These are phyloP conservation scores for Campoletis sonorensis DNA, from an alignment of 1,140 invertebrate genomes.

Conservation along the genomic window DNA sequence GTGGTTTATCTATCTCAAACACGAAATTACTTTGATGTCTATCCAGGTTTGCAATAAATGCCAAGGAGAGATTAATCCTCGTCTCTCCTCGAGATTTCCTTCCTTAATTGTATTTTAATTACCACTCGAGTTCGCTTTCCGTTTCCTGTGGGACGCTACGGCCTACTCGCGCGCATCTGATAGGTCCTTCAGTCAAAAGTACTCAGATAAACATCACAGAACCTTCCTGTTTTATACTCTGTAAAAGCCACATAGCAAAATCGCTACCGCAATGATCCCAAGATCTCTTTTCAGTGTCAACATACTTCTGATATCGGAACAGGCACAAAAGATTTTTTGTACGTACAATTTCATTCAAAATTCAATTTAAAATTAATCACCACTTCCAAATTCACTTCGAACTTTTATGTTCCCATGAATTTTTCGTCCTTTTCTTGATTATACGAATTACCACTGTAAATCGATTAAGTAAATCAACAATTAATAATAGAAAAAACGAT, in stretches of 20 bases:
- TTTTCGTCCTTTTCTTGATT: background rate
- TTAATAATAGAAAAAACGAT: too few species aligned
- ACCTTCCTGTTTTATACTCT: background rate
- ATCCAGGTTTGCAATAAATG: constrained; percentile 18
- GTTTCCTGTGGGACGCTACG: background rate
- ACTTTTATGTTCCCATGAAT: background rate
- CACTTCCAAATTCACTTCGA: background rate
- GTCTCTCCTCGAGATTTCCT: constrained; percentile 19
- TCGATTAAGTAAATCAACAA: too few species aligned
- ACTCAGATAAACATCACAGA: constrained; percentile 18
- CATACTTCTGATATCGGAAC: background rate
- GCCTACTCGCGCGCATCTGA: constrained; percentile 2
- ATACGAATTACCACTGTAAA: too few species aligned
- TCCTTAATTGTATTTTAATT: constrained; percentile 37
- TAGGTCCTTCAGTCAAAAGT: constrained; percentile 2
- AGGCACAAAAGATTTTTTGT: background rate
- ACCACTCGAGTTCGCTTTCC: constrained; percentile 19
- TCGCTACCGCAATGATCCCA: background rate
- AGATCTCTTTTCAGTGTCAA: background rate
- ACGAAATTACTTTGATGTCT: constrained; percentile 15
- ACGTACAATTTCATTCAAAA: too few species aligned
- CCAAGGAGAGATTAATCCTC: constrained; percentile 30
- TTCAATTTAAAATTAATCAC: too few species aligned
- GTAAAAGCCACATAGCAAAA: background rate
- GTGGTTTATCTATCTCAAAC: constrained; percentile 14